phyloP scores from a whole-genome alignment of 2,888 invertebrate species.

The Germaria angustata region DNA sequence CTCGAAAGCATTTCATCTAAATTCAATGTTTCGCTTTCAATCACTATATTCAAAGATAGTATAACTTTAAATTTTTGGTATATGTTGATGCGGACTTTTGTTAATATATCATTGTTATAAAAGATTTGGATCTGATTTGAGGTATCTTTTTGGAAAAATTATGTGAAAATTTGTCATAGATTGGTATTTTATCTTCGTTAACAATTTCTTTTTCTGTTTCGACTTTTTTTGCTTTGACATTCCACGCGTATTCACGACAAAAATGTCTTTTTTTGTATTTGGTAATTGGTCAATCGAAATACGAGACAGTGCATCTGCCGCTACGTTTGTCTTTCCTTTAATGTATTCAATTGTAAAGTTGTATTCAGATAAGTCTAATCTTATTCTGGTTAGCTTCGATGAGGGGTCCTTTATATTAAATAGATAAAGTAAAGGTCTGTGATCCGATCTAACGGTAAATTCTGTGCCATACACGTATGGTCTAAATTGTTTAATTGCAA shows the following conservation, averaged over 20 bases:
- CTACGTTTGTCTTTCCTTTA: conserved; percentile 20
- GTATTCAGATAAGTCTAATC: conserved; percentile 30
- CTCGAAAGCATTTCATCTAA: conserved; percentile 38
- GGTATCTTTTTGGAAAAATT: not conserved
- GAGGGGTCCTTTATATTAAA: conserved; percentile 49
- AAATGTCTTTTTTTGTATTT: conserved; percentile 12
- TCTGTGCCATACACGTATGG: conserved; percentile 63
- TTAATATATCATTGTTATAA: not conserved
- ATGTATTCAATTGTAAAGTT: conserved; percentile 26
- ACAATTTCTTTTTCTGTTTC: not conserved
- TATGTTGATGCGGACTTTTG: not conserved
- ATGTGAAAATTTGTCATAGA: conserved; percentile 15
- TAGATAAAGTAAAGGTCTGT: conserved; percentile 68
- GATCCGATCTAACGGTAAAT: conserved; percentile 68
- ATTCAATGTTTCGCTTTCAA: conserved; percentile 33
- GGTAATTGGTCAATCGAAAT: conserved; percentile 36
- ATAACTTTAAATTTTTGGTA: conserved; percentile 21
- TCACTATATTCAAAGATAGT: not conserved
- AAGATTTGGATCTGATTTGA: not conserved
- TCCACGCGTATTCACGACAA: not conserved
- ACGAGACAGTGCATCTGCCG: conserved; percentile 29
- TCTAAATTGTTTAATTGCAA: conserved; percentile 67
- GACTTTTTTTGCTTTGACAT: not conserved
- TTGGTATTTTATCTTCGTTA: not conserved
- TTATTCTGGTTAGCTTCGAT: conserved; percentile 21